Conservation (phyloP, 2,113 vertebrate genomes). For the Sinocyclocheilus rhinocerous region DNA sequence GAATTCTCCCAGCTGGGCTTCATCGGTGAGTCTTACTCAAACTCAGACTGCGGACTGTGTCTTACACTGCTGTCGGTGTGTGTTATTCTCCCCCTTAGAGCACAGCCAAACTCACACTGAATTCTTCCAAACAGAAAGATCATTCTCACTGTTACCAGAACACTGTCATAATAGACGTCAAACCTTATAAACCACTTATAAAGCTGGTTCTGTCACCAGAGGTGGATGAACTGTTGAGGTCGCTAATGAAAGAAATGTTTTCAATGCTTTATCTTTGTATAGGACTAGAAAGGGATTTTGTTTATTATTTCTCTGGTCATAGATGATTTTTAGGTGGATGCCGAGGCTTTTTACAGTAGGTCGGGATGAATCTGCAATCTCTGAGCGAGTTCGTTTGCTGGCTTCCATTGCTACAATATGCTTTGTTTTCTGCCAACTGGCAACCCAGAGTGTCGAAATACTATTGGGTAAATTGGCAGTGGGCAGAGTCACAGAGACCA, state of each 20-base stretch:
- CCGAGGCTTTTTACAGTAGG: too few relatives aligned
- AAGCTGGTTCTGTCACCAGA: background rate
- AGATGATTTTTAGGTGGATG: too few relatives aligned
- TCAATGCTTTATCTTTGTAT: background rate
- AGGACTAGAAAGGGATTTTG: background rate
- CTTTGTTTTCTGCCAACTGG: too few relatives aligned
- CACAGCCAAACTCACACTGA: background rate
- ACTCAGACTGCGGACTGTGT: background rate
- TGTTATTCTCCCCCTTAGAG: background rate
- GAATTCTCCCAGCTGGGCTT: constrained; percentile 99
- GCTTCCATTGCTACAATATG: too few relatives aligned
- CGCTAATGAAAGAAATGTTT: background rate
- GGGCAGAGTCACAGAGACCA: too few relatives aligned
- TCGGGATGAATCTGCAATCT: too few relatives aligned
- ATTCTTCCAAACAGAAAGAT: background rate
- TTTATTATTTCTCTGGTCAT: too few relatives aligned
- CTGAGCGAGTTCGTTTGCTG: too few relatives aligned
- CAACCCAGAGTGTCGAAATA: too few relatives aligned
- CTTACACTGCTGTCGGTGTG: background rate
- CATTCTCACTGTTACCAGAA: background rate
- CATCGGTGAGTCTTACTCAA: constrained; percentile 79
- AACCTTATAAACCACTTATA: background rate
- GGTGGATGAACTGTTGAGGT: background rate
- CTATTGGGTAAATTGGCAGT: too few relatives aligned
- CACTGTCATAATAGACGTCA: background rate